Conservation (phyloP, 2,113 vertebrate genomes). For the Propithecus coquereli region DNA sequence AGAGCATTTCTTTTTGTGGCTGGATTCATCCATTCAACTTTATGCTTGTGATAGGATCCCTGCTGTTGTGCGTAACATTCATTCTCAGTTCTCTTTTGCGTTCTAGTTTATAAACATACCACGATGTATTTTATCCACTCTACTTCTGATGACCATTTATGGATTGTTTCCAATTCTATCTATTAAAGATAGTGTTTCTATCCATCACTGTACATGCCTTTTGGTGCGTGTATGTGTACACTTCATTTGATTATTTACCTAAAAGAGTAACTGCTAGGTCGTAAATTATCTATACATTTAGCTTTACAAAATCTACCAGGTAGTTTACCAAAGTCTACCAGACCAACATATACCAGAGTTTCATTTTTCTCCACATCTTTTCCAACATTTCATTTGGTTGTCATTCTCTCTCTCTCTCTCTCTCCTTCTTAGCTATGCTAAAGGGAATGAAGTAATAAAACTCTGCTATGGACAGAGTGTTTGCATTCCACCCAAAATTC, state of each 20-base stretch:
- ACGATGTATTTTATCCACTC: neutral
- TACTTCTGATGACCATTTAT: neutral
- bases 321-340: neutral
- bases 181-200: neutral
- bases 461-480: neutral
- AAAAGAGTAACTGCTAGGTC: neutral
- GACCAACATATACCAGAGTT: neutral
- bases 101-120: neutral
- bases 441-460: neutral
- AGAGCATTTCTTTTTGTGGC: neutral
- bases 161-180: neutral
- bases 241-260: neutral
- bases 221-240: neutral
- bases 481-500: neutral
- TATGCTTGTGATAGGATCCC: neutral
- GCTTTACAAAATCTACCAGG: neutral
- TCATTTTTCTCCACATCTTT: neutral
- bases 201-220: neutral
- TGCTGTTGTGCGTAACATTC: neutral
- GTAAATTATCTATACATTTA: neutral
- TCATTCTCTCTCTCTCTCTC: neutral
- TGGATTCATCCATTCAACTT: neutral
- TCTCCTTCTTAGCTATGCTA: neutral
- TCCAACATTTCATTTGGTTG: neutral
- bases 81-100: neutral